Percentiles rank a stretch among this genome's conserved stretches.
Evolutionary conservation across 2,888 invertebrate genomes (phyloP).

Genomic region (Deilephila porcellus): DNA sequence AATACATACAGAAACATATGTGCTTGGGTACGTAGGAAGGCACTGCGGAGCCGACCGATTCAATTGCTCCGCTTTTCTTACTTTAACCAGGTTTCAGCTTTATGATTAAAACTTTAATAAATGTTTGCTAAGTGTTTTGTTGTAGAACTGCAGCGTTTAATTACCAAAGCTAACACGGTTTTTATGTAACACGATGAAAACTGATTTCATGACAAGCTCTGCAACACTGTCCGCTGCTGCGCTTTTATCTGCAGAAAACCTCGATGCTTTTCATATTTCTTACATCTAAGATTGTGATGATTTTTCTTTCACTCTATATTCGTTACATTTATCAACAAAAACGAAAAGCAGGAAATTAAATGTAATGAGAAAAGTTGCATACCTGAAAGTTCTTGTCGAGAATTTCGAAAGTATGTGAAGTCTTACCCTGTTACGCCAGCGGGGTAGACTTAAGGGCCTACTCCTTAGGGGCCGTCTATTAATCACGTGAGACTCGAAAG

Average conservation of each 20-base stretch:
- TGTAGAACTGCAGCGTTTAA: constrained; percentile 45
- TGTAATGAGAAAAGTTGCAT: too few relatives aligned
- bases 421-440: too few relatives aligned
- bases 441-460: too few relatives aligned
- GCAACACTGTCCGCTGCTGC: background rate
- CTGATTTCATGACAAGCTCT: background rate
- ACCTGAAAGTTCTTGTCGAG: too few relatives aligned
- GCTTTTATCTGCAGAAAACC: background rate
- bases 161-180: constrained; percentile 42
- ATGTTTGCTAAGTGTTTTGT: constrained; percentile 48
- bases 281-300: background rate
- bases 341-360: too few relatives aligned
- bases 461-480: too few relatives aligned
- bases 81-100: constrained; percentile 45
- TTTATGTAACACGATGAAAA: constrained; percentile 26
- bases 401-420: too few relatives aligned
- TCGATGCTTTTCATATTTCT: background rate
- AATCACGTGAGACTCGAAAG: too few relatives aligned
- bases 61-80: constrained; percentile 52
- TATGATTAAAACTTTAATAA: constrained; percentile 57
- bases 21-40: constrained; percentile 35
- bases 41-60: constrained; percentile 48
- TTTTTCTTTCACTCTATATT: background rate
- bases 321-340: too few relatives aligned
- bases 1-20: constrained; percentile 21